A percentile compares a stretch with the other conserved stretches of the same genome.
phyloP scores from a whole-genome alignment of 2,113 vertebrate genomes.

The Parus major region DNA sequence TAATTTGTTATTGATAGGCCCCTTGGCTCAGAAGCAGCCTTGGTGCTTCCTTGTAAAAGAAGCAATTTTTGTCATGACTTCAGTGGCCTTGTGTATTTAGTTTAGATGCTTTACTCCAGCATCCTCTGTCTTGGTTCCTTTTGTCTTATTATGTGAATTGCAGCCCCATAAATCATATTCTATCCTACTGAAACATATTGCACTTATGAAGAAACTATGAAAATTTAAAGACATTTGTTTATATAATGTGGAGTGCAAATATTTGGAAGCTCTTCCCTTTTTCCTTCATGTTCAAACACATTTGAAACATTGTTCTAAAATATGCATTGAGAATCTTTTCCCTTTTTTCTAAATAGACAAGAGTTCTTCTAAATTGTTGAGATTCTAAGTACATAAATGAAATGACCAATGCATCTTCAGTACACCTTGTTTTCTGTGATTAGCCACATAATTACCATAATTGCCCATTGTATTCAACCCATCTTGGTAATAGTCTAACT shows the following conservation, averaged over 20 bases:
- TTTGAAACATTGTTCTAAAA: not conserved
- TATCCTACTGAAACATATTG: not conserved
- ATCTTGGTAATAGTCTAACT: not conserved
- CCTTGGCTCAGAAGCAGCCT: not conserved
- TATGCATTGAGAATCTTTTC: not conserved
- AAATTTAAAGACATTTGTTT: not conserved
- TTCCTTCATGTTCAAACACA: not conserved
- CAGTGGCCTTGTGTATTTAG: not conserved
- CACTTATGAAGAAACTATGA: not conserved
- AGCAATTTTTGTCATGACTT: not conserved
- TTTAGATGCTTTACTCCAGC: not conserved
- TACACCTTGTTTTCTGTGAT: constrained; percentile 12
- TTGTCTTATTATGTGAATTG: not conserved
- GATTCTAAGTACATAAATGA: not conserved
- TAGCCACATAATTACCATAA: not conserved
- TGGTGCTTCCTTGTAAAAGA: not conserved
- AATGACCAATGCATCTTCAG: not conserved
- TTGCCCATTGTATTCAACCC: not conserved
- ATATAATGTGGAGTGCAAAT: not conserved
- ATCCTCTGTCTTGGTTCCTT: not conserved
- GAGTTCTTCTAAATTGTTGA: not conserved
- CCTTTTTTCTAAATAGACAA: not conserved
- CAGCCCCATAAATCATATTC: not conserved
- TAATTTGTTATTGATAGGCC: not conserved
- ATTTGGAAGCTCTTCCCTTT: not conserved